Evolutionary conservation across 2,888 invertebrate genomes (phyloP), one percentile per base, ranked within the genome.

Genomic region (Liposcelis brunnea): DNA sequence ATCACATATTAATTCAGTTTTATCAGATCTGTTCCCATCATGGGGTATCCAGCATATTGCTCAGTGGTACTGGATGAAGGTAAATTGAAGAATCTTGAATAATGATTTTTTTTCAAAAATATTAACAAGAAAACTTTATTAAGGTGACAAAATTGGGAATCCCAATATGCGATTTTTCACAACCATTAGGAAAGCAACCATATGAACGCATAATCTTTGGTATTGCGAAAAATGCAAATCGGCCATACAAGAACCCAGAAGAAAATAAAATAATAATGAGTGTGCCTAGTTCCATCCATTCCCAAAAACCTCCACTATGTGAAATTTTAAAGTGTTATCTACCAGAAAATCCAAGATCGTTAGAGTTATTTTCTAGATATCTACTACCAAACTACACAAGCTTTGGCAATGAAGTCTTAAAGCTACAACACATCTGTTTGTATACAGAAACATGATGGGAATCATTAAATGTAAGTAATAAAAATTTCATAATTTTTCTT

Each of bases 361-460:
- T 94, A 52, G 97, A 97, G 64, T 61, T 97, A 45, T 97, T 94
- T 67, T 93, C 94, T 1, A 71, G 97, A 52, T 90, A 89, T 62
- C 70, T 95, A 16, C 69, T 83, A 43, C 85, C 93, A 0, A 69
- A 74, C 19, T 90, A 85, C 63, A 84, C 83, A 0, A 86, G 87
- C 55, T 74, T 83, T 58, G 95, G 94, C 1, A 74, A 80, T 56
- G 91, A 95, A 66, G 89, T 86, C 7, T 58, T 89, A 14, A 80
- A 80, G 59, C 75, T 86, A 60, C 86, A 87, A 66, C 80, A 84
- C 58, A 2, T 16, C 32, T 36, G 31, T 3, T 37, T 45, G 14
- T 45, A 35, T 26, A 19, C 7, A 7, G 35, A 35, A 35, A 10
- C 6, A 15, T 4, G 10, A 35, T n/a, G n/a, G n/a, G n/a, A n/a